Conservation (phyloP, 2,888 invertebrate species). For the Cylindroiulus punctatus region DNA sequence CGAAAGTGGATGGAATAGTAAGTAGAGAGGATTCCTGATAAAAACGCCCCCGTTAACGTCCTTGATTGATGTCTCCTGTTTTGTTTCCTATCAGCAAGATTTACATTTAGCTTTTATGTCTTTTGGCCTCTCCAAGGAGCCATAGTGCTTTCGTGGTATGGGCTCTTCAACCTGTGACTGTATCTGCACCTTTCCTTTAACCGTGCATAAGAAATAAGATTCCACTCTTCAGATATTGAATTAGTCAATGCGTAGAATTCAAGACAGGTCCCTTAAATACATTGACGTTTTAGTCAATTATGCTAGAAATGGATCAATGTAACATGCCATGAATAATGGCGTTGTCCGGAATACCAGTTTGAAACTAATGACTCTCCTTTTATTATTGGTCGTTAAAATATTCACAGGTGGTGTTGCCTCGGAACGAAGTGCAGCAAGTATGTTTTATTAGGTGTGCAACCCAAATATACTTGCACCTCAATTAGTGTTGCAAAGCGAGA, state of each 20-base stretch:
- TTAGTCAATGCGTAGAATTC: background rate
- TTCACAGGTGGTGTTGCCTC: too few relatives aligned
- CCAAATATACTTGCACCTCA: too few relatives aligned
- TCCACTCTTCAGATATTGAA: background rate
- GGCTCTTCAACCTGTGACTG: background rate
- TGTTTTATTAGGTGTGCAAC: too few relatives aligned
- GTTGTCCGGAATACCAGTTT: too few relatives aligned
- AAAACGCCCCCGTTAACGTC: background rate
- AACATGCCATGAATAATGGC: background rate
- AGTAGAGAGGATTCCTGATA: background rate
- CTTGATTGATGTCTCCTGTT: background rate
- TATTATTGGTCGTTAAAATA: too few relatives aligned
- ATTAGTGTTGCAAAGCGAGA: too few relatives aligned
- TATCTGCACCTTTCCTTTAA: background rate
- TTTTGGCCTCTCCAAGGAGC: constrained; percentile 43
- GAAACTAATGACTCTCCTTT: too few relatives aligned
- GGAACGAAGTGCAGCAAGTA: too few relatives aligned
- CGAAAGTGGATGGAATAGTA: background rate
- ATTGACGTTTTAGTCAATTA: background rate
- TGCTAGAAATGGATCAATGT: background rate
- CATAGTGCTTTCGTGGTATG: background rate
- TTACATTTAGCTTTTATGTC: constrained; percentile 31
- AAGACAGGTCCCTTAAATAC: background rate
- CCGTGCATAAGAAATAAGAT: background rate
- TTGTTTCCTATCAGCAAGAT: constrained; percentile 18